Conservation (phyloP, 2,797 vertebrate species). For the Anolis apletophallus region DNA sequence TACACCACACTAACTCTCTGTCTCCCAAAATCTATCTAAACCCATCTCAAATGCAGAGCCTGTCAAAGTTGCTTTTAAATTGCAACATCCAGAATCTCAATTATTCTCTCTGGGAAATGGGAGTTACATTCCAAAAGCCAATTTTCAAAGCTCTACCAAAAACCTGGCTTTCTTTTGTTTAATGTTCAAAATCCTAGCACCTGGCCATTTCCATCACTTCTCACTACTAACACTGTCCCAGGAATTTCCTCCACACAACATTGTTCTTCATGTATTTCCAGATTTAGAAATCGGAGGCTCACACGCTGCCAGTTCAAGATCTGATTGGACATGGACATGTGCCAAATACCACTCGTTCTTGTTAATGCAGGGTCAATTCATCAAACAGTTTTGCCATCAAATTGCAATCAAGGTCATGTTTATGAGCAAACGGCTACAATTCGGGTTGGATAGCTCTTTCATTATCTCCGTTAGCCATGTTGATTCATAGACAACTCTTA, state of each 20-base stretch:
- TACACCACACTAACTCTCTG: too few species aligned
- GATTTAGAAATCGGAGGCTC: background rate
- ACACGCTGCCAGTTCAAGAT: background rate
- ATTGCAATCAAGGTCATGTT: background rate
- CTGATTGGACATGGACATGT: slow-evolving; percentile 2
- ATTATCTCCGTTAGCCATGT: background rate
- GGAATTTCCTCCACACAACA: background rate
- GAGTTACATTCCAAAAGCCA: too few species aligned
- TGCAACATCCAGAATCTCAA: too few species aligned
- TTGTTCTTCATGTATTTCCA: background rate
- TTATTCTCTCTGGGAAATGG: too few species aligned
- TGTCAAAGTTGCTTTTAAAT: too few species aligned
- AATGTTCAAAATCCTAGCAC: background rate
- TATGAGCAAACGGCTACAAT: background rate
- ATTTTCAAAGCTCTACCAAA: too few species aligned
- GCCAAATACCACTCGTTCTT: background rate
- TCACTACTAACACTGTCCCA: background rate
- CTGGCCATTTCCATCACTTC: background rate
- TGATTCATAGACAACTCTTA: background rate
- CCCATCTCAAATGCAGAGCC: too few species aligned
- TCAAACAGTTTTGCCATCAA: background rate
- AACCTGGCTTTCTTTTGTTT: background rate
- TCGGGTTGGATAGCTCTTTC: background rate
- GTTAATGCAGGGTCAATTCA: background rate
- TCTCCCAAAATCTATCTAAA: background rate